A percentile compares a stretch with the other conserved stretches of the same genome.
These are phyloP conservation scores for Thera obeliscata DNA, from an alignment of 2,888 invertebrate species.

Conservation along the genomic window DNA sequence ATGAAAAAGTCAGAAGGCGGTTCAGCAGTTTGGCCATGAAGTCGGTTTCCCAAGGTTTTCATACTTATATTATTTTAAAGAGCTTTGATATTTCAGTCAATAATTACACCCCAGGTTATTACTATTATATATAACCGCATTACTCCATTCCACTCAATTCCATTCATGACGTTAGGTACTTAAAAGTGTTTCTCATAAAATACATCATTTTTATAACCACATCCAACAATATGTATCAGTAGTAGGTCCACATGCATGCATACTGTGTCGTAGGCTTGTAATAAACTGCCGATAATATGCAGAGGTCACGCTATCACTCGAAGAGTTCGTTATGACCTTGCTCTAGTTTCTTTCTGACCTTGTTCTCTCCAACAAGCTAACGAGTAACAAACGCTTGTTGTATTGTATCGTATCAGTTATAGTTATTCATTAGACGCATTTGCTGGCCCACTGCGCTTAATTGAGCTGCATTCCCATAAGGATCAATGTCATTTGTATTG, in stretches of 20 bases:
- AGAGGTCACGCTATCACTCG: conserved; percentile 80
- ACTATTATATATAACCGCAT: background rate
- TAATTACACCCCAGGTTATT: conserved; percentile 22
- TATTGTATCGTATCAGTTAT: conserved; percentile 49
- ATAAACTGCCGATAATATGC: conserved; percentile 67
- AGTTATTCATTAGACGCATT: conserved; percentile 64
- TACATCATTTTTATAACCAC: conserved; percentile 9
- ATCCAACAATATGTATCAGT: conserved; percentile 18
- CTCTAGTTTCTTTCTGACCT: conserved; percentile 72
- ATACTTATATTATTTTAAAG: too few species aligned
- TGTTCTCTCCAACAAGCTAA: conserved; percentile 68
- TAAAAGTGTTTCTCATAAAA: background rate
- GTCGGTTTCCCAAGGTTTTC: too few species aligned
- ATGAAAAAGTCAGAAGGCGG: too few species aligned
- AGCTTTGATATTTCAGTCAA: conserved; percentile 50
- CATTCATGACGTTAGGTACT: background rate
- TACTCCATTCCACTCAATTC: background rate
- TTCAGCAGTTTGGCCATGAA: too few species aligned
- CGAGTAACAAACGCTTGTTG: conserved; percentile 59
- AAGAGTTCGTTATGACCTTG: conserved; percentile 76
- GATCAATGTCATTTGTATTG: conserved; percentile 52
- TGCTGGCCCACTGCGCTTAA: conserved; percentile 67
- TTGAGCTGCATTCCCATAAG: conserved; percentile 64
- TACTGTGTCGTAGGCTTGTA: conserved; percentile 46
- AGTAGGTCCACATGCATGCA: conserved; percentile 39